Base-by-base conservation (phyloP, 2,888 invertebrate species). In the Stenoptilia bipunctidactyla region DNA sequence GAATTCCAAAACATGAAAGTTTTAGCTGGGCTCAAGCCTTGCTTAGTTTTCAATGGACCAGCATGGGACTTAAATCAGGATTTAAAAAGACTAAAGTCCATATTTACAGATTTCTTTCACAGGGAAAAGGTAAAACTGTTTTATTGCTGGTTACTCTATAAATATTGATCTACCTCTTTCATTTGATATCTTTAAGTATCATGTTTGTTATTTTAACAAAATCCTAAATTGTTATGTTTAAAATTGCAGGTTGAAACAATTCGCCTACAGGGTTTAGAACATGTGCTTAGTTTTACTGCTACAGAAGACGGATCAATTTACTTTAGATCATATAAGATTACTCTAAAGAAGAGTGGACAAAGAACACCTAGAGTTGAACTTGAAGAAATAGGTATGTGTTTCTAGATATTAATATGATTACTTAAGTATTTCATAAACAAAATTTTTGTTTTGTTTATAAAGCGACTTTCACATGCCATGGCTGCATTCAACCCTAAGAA, bases 61-160 rank as follows among this genome's bases (percentile, higher is more conserved):
- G 86, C 89, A 1, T 99, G 98, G 90, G 93, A 96, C 14, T 87
- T 91, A 48, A 88, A 90, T 54, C 84, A 92, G 45, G 94, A 95
- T 45, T 86, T 93, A 49, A 89, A 89, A 51, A 88, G 97, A 48
- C 77, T 98, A 13, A 94, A 94, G 61, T 97, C 93, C 61, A 70
- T 99, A 27, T 87, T 99, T 41, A 87, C 91, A 52, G 99, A 99
- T 73, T 93, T 97, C 74, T 98, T 98, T 70, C 90, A 96, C 47
- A 91, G 95, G 48, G 93, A 95, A 62, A 86, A 87, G 56, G 85
- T 85, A 39, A 14, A n/a, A n/a, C n/a, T 40, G 13, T 36, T 30
- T 12, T 25, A 8, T 25, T 25, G 5, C 9, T 25, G 27, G 27
- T 8, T 25, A 8, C 27, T 25, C 27, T 9, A 25, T 25, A 8